Conservation (phyloP, 2,113 vertebrate species). For the Condylura cristata region DNA sequence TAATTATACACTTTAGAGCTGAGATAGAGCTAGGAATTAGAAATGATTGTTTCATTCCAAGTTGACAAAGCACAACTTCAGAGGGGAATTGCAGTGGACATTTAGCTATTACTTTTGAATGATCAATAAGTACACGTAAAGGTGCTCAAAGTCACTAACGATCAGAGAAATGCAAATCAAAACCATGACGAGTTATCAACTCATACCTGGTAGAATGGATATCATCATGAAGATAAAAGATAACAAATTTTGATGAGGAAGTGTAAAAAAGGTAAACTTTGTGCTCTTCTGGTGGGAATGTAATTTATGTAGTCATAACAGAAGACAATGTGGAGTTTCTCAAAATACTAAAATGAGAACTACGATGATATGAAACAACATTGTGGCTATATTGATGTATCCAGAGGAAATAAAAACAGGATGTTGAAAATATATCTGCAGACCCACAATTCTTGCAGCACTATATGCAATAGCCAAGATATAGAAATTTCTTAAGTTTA, state of each 20-base stretch:
- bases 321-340: neutral
- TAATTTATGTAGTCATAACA: neutral
- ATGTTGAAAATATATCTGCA: neutral
- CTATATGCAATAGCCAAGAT: neutral
- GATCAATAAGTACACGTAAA: neutral
- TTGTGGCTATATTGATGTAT: neutral
- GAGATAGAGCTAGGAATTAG: constrained; percentile 10
- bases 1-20: neutral
- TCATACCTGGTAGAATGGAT: neutral
- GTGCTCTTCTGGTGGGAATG: neutral
- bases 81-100: neutral
- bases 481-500: too few relatives aligned
- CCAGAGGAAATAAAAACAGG: neutral
- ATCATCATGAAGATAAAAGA: neutral
- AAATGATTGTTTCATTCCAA: neutral
- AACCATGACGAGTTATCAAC: neutral
- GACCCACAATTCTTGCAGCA: neutral
- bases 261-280: neutral
- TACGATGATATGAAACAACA: neutral
- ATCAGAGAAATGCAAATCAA: neutral
- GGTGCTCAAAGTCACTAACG: neutral
- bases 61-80: neutral
- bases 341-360: neutral
- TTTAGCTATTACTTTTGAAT: neutral
- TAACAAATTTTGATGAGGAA: neutral